phyloP scores from a whole-genome alignment of 2,113 vertebrate genomes.

The Willisornis vidua region DNA sequence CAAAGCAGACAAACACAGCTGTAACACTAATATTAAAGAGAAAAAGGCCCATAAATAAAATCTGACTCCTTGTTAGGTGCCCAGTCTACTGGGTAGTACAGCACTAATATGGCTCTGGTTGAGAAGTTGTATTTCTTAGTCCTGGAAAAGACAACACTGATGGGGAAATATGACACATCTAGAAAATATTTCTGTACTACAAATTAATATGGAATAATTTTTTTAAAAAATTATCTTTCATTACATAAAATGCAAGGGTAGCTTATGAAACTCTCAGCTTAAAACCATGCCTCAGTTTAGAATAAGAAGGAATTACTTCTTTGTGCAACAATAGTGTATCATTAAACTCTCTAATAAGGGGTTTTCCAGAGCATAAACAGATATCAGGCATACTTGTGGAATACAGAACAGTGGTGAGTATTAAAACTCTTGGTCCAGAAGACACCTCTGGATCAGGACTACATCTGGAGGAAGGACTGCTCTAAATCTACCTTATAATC shows the following conservation, averaged over 20 bases:
- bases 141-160: not conserved
- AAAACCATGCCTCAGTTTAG: not conserved
- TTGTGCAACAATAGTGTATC: not conserved
- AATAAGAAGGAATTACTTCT: not conserved
- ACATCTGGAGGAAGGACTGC: not conserved
- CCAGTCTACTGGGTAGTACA: not conserved
- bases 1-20: not conserved
- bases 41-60: not conserved
- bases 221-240: fast-evolving
- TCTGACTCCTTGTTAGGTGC: not conserved
- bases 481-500: not conserved
- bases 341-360: not conserved
- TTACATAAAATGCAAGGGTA: fast-evolving
- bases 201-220: not conserved
- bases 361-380: not conserved
- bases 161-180: not conserved
- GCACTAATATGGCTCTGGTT: not conserved
- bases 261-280: not conserved
- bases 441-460: not conserved
- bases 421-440: not conserved
- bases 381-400: not conserved
- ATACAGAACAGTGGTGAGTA: not conserved
- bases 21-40: not conserved
- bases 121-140: not conserved
- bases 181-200: not conserved